Evolutionary conservation across 2,113 vertebrate genomes (phyloP).

Genomic region (Lampris megalopsis): DNA sequence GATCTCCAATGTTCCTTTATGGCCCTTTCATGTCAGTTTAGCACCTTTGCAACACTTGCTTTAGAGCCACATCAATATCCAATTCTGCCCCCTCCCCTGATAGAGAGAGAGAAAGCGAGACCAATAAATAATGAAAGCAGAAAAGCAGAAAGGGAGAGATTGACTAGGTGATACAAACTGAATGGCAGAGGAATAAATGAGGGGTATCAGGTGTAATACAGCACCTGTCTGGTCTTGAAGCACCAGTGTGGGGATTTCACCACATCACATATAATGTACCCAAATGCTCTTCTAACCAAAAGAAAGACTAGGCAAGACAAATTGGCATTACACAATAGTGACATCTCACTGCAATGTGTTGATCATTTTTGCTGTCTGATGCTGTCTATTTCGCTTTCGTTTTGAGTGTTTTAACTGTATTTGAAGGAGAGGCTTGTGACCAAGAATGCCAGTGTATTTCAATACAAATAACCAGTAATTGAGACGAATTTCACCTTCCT

Average conservation of each 20-base stretch:
- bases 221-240: not conserved
- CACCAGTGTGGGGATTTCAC: not conserved
- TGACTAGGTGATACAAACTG: not conserved
- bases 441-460: too few relatives aligned
- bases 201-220: constrained; percentile 22
- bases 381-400: too few relatives aligned
- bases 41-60: constrained; percentile 68
- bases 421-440: too few relatives aligned
- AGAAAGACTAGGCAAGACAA: too few relatives aligned
- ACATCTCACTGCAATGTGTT: too few relatives aligned
- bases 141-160: not conserved
- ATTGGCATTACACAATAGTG: too few relatives aligned
- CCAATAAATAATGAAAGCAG: not conserved
- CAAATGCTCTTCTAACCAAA: too few relatives aligned
- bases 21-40: constrained; percentile 77
- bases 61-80: constrained; percentile 67
- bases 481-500: too few relatives aligned
- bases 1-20: constrained; percentile 71
- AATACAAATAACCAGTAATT: too few relatives aligned
- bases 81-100: constrained; percentile 58
- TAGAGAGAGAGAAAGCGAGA: constrained; percentile 34
- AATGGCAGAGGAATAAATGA: constrained; percentile 17
- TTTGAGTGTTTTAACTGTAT: too few relatives aligned
- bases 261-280: too few relatives aligned
- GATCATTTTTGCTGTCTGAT: too few relatives aligned